Evolutionary conservation across 2,797 vertebrate species (phyloP).

Genomic region (Eospalax fontanierii): DNA sequence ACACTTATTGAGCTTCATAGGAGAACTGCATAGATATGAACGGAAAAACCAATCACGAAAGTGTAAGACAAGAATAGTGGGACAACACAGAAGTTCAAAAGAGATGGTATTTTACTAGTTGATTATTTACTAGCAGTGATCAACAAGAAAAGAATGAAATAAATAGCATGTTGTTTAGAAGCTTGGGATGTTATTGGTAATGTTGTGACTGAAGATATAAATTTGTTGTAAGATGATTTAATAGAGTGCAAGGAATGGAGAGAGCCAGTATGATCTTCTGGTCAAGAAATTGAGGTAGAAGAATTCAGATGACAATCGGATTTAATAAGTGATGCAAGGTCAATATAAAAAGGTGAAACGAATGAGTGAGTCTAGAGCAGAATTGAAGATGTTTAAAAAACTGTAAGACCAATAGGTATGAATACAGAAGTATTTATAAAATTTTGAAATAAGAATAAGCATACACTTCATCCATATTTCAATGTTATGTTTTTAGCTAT

Average conservation of each 20-base stretch:
- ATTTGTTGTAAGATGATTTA: constrained; percentile 7
- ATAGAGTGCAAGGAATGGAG: background rate
- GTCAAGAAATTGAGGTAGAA: background rate
- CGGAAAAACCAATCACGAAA: background rate
- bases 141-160: background rate
- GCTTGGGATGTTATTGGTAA: background rate
- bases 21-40: background rate
- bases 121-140: background rate
- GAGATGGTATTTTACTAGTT: background rate
- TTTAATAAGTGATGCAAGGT: background rate
- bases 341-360: background rate
- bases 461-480: background rate
- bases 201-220: background rate
- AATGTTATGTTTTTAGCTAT: background rate
- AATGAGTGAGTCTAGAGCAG: background rate
- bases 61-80: background rate
- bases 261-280: background rate
- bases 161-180: background rate
- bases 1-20: background rate
- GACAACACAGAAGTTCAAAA: background rate
- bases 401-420: background rate
- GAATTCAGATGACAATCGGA: background rate
- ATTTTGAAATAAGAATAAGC: constrained; percentile 34
- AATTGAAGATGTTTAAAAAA: background rate
- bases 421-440: background rate